These are phyloP conservation scores for Drosophila carrolli DNA, from an alignment of 1,140 invertebrate genomes.

Conservation along the genomic window DNA sequence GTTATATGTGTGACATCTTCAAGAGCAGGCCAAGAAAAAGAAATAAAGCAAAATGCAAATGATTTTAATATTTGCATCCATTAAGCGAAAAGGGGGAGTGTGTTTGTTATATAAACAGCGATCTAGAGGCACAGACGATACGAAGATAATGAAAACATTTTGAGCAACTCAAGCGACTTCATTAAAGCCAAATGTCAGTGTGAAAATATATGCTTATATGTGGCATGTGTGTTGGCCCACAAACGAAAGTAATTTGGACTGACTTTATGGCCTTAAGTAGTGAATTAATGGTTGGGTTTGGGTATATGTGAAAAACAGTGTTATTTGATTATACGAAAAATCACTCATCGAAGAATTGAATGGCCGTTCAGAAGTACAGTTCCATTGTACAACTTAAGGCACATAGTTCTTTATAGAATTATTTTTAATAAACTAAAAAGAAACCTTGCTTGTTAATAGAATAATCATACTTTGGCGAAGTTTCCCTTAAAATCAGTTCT, in stretches of 20 bases:
- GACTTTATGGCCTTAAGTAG: constrained; percentile 28
- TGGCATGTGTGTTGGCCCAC: constrained; percentile 33
- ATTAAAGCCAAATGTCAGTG: constrained; percentile 41
- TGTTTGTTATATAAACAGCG: constrained; percentile 28
- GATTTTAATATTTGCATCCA: constrained; percentile 47
- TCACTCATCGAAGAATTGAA: too few relatives aligned
- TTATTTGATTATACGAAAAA: background rate
- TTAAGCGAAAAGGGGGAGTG: constrained; percentile 53
- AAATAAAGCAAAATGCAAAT: constrained; percentile 39
- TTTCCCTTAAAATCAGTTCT: too few relatives aligned
- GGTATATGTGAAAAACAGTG: background rate
- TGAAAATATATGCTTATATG: constrained; percentile 29
- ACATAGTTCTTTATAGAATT: background rate
- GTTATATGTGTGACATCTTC: constrained; percentile 29
- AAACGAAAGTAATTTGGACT: constrained; percentile 43
- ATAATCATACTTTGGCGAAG: too few relatives aligned
- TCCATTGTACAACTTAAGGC: background rate
- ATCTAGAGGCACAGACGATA: background rate
- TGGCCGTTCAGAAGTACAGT: too few relatives aligned
- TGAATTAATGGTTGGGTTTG: background rate
- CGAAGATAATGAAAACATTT: constrained; percentile 37
- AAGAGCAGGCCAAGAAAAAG: constrained; percentile 20
- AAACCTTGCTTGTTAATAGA: too few relatives aligned
- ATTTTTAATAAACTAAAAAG: too few relatives aligned
- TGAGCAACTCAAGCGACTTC: constrained; percentile 31